These are phyloP conservation scores for Melanocharis versteri DNA, from an alignment of 2,113 vertebrate species.

Conservation along the genomic window DNA sequence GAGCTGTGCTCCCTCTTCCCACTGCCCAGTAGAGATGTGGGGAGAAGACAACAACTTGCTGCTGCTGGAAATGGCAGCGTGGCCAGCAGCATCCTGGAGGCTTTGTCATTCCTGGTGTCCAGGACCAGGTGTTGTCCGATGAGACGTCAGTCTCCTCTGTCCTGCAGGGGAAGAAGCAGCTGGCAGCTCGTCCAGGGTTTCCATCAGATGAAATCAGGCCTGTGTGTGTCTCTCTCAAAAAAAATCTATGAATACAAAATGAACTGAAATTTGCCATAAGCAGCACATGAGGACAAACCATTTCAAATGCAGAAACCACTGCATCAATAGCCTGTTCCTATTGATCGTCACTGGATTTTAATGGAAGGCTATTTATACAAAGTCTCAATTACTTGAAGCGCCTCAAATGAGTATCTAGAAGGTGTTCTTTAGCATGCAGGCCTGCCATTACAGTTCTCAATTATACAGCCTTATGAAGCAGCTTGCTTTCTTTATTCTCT, in stretches of 20 bases:
- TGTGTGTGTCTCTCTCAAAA: not conserved
- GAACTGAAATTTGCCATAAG: not conserved
- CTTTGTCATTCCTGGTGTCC: not conserved
- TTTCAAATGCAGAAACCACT: not conserved
- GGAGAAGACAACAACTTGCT: not conserved
- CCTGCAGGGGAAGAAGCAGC: not conserved
- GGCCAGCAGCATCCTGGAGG: not conserved
- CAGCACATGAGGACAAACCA: not conserved
- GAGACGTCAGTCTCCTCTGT: not conserved
- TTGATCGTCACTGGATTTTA: not conserved
- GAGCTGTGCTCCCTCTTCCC: not conserved
- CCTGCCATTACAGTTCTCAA: not conserved
- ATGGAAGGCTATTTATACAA: not conserved
- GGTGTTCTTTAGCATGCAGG: not conserved
- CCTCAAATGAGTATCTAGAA: not conserved
- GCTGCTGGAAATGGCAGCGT: not conserved
- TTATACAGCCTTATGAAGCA: not conserved
- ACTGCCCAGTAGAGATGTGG: not conserved
- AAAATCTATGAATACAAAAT: not conserved
- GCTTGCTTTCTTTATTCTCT: not conserved
- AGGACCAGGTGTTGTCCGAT: accelerated
- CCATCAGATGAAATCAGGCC: not conserved
- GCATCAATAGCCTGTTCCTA: not conserved
- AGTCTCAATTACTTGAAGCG: not conserved
- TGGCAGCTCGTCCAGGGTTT: not conserved